Conservation (phyloP, 2,797 vertebrate species). For the Xiphorhynchus erythropygius region DNA sequence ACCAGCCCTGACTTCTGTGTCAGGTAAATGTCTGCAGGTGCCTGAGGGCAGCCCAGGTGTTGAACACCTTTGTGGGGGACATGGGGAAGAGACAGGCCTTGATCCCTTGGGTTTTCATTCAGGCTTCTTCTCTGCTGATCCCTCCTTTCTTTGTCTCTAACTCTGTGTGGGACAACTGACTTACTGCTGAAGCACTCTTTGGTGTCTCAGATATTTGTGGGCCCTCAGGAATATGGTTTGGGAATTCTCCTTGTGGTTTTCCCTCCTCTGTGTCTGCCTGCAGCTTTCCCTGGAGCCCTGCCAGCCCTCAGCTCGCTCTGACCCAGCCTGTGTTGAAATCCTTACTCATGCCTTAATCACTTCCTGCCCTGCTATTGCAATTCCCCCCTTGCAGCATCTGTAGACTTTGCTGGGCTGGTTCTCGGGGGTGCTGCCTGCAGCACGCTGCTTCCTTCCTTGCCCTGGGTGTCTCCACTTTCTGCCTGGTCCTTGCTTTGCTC, state of each 20-base stretch:
- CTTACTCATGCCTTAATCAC: slow-evolving; percentile 52
- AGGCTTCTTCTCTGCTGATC: background rate
- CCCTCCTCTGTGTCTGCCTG: background rate
- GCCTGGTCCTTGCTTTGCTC: background rate
- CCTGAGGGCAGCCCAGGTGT: background rate
- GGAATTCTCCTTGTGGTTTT: background rate
- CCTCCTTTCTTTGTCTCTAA: background rate
- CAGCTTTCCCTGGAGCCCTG: background rate
- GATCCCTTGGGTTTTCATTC: background rate
- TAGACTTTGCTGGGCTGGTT: background rate
- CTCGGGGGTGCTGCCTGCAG: background rate
- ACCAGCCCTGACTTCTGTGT: background rate
- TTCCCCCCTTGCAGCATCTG: background rate
- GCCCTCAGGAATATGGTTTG: background rate
- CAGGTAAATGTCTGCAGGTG: background rate
- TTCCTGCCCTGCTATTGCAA: background rate
- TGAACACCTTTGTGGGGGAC: background rate
- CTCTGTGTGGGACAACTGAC: background rate
- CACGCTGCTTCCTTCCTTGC: background rate
- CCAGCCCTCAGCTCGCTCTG: background rate
- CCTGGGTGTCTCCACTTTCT: background rate
- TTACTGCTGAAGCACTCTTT: background rate
- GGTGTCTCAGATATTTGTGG: background rate
- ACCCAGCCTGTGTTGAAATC: background rate
- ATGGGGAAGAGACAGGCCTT: background rate